Evolutionary conservation across 1,140 invertebrate genomes (phyloP), one percentile per base, ranked within the genome.

Genomic region (Trichonephila clavipes): DNA sequence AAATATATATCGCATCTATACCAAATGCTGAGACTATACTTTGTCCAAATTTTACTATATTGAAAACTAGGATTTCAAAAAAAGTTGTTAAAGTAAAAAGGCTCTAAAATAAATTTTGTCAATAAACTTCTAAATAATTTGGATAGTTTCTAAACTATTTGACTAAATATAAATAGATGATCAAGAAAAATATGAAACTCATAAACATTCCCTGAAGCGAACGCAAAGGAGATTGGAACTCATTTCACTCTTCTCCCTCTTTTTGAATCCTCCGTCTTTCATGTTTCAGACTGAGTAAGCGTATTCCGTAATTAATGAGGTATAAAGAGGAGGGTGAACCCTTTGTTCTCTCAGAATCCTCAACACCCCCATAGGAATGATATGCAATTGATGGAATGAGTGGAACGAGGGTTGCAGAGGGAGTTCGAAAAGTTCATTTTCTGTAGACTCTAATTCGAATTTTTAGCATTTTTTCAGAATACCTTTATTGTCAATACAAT

Each of bases 291-390:
- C 58, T 64, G 85, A 87, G 58, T 87, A 64, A 87, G 85, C 85
- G 85, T 87, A 87, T 87, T 58, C 19, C 34, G 24, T 87, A 87
- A 87, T 87, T 87, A 87, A 87, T 87, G 85, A 87, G 51, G 85
- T 19, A 61, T 87, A 61, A 87, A 62, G 85, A 87, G n/a, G 51
- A 87, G 85, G 85, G 51, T 34, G n/a, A 64, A 87, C 85, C 59
- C 85, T 62, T 87, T 87, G 85, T 87, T 61, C 85, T 62, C 85
- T 19, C 18, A 16, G 28, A 59, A n/a, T 24, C 19, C 28, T 64
- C 28, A 64, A 34, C 59, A 34, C 85, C 85, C 28, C 14, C 21
- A 62, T n/a, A 28, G 51, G 51, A 58, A 87, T 62, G 85, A 62
- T 28, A 62, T 34, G 59, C 19, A 7, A 77, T 77, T 34, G 69